Evolutionary conservation across 2,797 vertebrate genomes (phyloP).

Genomic region (Thamnophis elegans): DNA sequence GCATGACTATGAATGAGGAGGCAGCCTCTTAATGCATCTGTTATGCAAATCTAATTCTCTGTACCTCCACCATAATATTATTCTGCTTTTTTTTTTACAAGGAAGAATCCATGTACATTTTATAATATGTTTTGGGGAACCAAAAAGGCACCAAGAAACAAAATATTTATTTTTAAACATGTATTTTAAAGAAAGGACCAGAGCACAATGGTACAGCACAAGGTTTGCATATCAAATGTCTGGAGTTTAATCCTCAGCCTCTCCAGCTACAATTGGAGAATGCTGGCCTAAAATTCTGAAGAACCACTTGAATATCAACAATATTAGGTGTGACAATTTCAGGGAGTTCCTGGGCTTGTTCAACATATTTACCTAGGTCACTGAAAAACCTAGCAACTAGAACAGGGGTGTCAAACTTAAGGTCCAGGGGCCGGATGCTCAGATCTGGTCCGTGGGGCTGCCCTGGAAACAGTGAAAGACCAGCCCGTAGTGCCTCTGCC

Average conservation of each 20-base stretch:
- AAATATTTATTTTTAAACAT: neutral
- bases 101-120: neutral
- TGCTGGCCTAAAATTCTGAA: neutral
- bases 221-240: neutral
- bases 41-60: neutral
- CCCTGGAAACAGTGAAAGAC: no score
- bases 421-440: no score
- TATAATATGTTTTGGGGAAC: neutral
- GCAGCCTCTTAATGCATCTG: neutral
- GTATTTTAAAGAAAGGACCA: neutral
- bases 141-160: neutral
- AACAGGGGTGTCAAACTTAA: neutral
- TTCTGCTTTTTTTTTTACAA: neutral
- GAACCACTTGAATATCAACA: neutral
- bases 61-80: neutral
- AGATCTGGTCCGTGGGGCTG: no score
- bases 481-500: no score
- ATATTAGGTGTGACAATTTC: neutral
- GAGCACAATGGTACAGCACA: neutral
- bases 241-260: neutral
- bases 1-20: neutral
- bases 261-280: neutral
- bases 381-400: neutral
- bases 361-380: neutral
- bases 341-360: neutral